phyloP scores from a whole-genome alignment of 2,113 vertebrate species.

The Vimba vimba region DNA sequence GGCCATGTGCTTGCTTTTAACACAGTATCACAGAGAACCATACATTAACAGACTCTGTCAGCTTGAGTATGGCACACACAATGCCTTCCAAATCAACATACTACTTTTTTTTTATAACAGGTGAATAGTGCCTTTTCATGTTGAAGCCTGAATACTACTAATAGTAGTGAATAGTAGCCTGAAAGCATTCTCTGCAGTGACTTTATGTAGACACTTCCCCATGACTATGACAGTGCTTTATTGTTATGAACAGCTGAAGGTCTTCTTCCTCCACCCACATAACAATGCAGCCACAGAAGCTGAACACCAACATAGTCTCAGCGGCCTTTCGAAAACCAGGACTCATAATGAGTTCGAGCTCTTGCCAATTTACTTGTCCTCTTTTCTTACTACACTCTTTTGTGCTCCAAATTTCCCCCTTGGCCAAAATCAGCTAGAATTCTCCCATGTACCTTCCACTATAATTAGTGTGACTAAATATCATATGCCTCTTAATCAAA shows the following conservation, averaged over 20 bases:
- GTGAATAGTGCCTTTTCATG: background rate
- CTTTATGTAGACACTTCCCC: background rate
- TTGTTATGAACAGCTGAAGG: slow-evolving; percentile 31
- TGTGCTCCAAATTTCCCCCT: slow-evolving; percentile 34
- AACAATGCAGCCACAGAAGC: slow-evolving; percentile 32
- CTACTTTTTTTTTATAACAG: slow-evolving; percentile 13
- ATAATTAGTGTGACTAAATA: slow-evolving; percentile 53
- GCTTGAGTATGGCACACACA: slow-evolving; percentile 31
- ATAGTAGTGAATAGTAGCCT: background rate
- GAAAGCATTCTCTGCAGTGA: background rate
- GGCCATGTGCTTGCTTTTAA: slow-evolving; percentile 51
- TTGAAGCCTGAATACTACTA: background rate
- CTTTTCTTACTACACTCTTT: slow-evolving; percentile 28
- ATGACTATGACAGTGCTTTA: slow-evolving; percentile 15
- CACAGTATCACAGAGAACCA: slow-evolving; percentile 50
- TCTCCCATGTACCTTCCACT: slow-evolving; percentile 39
- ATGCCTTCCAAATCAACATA: background rate
- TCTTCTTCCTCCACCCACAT: slow-evolving; percentile 15
- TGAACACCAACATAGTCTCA: slow-evolving; percentile 40
- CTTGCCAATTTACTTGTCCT: slow-evolving; percentile 41
- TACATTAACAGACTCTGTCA: slow-evolving; percentile 43
- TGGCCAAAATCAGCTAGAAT: slow-evolving; percentile 49
- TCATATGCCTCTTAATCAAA: slow-evolving; percentile 61
- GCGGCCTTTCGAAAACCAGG: slow-evolving; percentile 48
- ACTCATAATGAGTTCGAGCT: slow-evolving; percentile 27